A percentile compares a stretch with the other conserved stretches of the same genome.
Conservation (phyloP, 2,888 invertebrate species). For the Rhimphoctona megacephalus region DNA sequence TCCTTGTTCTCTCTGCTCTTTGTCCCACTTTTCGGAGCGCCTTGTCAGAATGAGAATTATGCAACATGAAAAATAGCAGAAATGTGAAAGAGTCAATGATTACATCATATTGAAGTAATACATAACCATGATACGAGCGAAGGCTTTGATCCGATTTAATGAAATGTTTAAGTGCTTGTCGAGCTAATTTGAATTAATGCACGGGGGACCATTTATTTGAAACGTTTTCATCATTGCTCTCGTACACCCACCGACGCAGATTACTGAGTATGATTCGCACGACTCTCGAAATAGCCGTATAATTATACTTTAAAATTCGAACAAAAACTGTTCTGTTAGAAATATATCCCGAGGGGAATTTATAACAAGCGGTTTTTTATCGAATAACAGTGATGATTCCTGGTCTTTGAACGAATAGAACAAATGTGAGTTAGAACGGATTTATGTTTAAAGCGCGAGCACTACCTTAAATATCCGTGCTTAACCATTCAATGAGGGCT, state of each 20-base stretch:
- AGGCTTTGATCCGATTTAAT: conserved; percentile 15
- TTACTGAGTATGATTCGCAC: background rate
- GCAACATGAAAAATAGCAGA: conserved; percentile 32
- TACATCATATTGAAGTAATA: conserved; percentile 26
- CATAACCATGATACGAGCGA: background rate
- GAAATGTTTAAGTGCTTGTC: background rate
- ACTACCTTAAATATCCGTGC: no score
- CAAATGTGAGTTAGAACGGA: background rate
- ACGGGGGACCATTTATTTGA: background rate
- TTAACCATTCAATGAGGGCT: background rate
- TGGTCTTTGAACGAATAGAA: background rate
- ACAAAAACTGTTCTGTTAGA: background rate
- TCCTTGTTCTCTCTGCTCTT: background rate
- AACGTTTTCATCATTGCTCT: background rate
- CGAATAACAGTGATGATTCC: background rate
- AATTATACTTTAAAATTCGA: background rate
- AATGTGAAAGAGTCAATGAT: conserved; percentile 34
- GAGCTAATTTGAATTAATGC: background rate
- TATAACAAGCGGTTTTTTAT: background rate
- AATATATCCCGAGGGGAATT: background rate
- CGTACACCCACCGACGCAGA: background rate
- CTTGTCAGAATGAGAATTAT: conserved; percentile 29
- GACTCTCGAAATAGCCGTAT: background rate
- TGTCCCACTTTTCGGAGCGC: background rate
- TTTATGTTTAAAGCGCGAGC: background rate